Base-by-base conservation (phyloP, 2,797 vertebrate genomes). In the Pangasius larnaudii region DNA sequence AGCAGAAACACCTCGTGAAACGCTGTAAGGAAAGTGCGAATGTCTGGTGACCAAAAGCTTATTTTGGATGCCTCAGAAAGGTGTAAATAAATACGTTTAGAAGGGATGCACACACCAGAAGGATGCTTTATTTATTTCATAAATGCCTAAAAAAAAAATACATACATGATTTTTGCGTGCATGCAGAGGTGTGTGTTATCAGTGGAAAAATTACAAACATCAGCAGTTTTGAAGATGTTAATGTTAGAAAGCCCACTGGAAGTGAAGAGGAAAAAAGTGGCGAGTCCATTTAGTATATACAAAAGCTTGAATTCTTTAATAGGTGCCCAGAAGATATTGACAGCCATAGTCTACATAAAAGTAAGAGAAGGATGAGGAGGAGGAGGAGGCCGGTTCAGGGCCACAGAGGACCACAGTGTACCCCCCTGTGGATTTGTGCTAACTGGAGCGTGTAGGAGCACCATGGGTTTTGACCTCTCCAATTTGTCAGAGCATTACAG, bases 371-470 rank as follows among this genome's bases (percentile, higher is more conserved):
- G 2, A 36, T 1, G 33, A 36, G 33, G 33, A 36, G 42, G 91
- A 91, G 91, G 90, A 65, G 91, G 92, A 51, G 53, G 74, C 61
- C 85, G 86, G 63, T 53, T 92, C 89, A 91, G 91, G 90, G 91
- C 90, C 85, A 19, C 88, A 93, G 63, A 69, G 46, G 93, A 93
- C 90, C 95, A 91, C 77, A 39, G 89, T 92, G 89, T n/a, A n/a
- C n/a, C 94, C 82, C 80, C 74, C 39, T 65, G 11, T 86, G 92
- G 94, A 94, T 95, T 91, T 90, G 94, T 96, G 95, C 91, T 95
- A 96, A 96, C 94, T 95, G 92, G 96, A 96, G 95, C 95, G 86
- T 95, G 94, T 90, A 90, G 86, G 89, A 91, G 84, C 91, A 87
- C 46, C 74, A 88, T 90, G 90, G 93, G 93, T 94, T 89, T 92